phyloP scores from a whole-genome alignment of 2,888 invertebrate species.

The Pilophorus perplexus region DNA sequence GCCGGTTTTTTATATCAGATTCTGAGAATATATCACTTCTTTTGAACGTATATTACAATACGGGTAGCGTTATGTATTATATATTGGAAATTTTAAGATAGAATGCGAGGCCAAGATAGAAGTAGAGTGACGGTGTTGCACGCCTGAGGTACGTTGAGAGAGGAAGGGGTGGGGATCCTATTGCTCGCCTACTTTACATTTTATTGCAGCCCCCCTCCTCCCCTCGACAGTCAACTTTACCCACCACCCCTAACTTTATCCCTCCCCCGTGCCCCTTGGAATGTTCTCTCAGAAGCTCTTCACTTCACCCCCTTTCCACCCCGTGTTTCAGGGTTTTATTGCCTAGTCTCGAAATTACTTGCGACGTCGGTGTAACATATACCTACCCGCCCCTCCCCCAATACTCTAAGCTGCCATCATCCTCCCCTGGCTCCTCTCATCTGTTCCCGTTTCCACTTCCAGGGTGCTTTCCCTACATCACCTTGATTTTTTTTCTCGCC shows the following conservation, averaged over 20 bases:
- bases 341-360: slow-evolving; percentile 34
- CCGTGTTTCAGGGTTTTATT: slow-evolving; percentile 23
- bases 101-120: background rate
- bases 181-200: slow-evolving; percentile 36
- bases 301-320: background rate
- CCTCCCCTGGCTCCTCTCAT: too few species aligned
- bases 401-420: background rate
- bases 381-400: background rate
- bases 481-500: too few species aligned
- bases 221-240: too few species aligned
- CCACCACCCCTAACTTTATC: too few species aligned
- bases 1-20: too few species aligned
- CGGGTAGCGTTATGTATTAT: too few species aligned
- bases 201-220: slow-evolving; percentile 23
- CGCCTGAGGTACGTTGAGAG: background rate
- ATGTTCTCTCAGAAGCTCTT: background rate
- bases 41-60: too few species aligned
- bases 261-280: too few species aligned
- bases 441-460: too few species aligned
- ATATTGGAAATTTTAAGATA: background rate
- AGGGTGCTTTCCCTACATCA: too few species aligned
- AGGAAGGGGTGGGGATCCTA: slow-evolving; percentile 1
- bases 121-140: too few species aligned
- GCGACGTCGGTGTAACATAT: slow-evolving; percentile 20
- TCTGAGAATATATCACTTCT: too few species aligned